These are phyloP conservation scores for Gambelia wislizenii DNA, from an alignment of 2,797 vertebrate genomes.

Conservation along the genomic window DNA sequence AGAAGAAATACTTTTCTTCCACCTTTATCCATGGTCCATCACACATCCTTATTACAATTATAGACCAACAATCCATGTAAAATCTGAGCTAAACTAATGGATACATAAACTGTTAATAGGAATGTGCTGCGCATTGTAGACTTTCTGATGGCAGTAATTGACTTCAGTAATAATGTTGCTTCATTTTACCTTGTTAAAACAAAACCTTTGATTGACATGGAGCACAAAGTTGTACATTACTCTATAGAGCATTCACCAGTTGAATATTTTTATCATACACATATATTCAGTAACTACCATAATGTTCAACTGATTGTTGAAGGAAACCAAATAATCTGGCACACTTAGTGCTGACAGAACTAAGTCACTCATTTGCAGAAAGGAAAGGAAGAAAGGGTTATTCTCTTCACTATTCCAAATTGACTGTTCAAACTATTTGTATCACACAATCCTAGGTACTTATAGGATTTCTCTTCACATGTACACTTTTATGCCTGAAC, in stretches of 20 bases:
- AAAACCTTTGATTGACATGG: neutral
- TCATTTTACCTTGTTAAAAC: neutral
- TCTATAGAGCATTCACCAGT: neutral
- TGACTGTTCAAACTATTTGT: neutral
- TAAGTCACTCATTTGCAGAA: neutral
- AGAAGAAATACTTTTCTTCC: neutral
- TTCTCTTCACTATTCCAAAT: neutral
- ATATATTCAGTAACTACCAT: neutral
- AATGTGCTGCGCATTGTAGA: neutral
- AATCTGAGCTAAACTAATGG: neutral
- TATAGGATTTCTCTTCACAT: neutral
- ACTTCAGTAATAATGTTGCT: neutral
- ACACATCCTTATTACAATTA: neutral
- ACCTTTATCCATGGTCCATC: neutral
- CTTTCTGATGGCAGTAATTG: neutral
- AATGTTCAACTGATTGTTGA: neutral
- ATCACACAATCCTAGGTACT: too few species aligned
- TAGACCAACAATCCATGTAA: neutral
- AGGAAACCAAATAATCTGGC: neutral
- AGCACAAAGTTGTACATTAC: slow-evolving; percentile 8
- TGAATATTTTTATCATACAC: accelerated
- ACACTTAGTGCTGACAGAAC: neutral
- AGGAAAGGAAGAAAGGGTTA: neutral
- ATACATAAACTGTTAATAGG: too few species aligned
- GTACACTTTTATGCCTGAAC: neutral